Evolutionary conservation across 1,140 invertebrate species (phyloP).

Genomic region (Diorhabda elongata): DNA sequence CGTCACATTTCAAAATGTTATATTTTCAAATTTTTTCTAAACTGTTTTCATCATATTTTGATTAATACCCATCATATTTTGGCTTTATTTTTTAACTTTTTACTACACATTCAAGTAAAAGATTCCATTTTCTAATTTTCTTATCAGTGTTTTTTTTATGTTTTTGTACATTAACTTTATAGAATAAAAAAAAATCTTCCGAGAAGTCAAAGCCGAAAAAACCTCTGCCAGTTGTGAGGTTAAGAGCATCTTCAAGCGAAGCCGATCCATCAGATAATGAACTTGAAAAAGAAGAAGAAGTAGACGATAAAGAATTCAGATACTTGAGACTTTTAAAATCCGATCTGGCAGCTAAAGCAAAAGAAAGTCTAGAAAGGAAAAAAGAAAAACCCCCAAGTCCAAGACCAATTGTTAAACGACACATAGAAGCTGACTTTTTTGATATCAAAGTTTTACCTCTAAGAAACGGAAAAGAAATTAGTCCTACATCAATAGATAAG

Average conservation of each 20-base stretch:
- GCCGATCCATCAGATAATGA: conserved; percentile 57
- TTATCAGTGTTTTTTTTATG: too few relatives aligned
- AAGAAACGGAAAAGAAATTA: conserved; percentile 27
- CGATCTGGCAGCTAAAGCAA: conserved; percentile 61
- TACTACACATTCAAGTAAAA: too few relatives aligned
- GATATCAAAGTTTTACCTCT: conserved; percentile 42
- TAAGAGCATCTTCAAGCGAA: conserved; percentile 58
- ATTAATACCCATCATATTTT: too few relatives aligned
- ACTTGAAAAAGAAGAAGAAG: conserved; percentile 43
- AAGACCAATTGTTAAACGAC: conserved; percentile 13
- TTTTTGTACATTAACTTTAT: conserved; percentile 6
- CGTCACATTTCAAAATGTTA: too few relatives aligned
- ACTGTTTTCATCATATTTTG: too few relatives aligned
- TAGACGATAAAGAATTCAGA: conserved; percentile 54
- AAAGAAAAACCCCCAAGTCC: conserved; percentile 35
- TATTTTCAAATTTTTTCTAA: too few relatives aligned
- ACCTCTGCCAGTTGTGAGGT: conserved; percentile 55
- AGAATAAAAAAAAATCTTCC: conserved; percentile 35
- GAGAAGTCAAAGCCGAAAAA: conserved; percentile 35
- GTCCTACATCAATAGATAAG: conserved; percentile 26
- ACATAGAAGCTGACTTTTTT: conserved; percentile 38
- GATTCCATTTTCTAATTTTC: too few relatives aligned
- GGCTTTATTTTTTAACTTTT: too few relatives aligned
- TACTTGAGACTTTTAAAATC: conserved; percentile 60
- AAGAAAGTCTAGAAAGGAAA: conserved; percentile 53